Percentiles rank a stretch among this genome's conserved stretches.
Evolutionary conservation across 2,113 vertebrate species (phyloP).

Genomic region (Pterocles orientalis): DNA sequence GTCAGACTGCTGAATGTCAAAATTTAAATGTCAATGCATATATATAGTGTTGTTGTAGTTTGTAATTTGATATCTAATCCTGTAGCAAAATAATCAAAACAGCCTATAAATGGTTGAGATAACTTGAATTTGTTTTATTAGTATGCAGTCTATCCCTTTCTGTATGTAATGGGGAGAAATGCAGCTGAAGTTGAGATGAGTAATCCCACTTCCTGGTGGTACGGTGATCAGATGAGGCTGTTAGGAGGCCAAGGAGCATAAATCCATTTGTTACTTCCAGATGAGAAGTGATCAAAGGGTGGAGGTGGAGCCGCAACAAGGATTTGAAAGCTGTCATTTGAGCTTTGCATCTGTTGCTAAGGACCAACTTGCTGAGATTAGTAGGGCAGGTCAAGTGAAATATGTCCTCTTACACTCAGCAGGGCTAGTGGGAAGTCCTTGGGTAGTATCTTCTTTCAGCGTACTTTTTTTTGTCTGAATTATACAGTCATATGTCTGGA

Average conservation of each 20-base stretch:
- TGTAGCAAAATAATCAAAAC: neutral
- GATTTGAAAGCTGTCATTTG: conserved; percentile 27
- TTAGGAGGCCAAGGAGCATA: neutral
- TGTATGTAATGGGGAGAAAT: neutral
- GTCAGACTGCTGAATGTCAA: neutral
- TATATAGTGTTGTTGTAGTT: neutral
- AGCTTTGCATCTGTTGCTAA: conserved; percentile 35
- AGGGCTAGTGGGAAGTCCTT: neutral
- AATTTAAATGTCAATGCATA: neutral
- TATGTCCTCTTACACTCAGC: neutral
- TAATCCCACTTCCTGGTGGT: neutral
- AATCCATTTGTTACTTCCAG: neutral
- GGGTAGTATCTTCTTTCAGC: neutral
- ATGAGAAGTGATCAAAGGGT: conserved; percentile 1
- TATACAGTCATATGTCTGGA: neutral
- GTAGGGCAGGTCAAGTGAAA: conserved; percentile 32
- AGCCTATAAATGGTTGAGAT: neutral
- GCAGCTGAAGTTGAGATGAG: neutral
- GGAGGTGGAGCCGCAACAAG: neutral
- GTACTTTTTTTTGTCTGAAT: conserved; percentile 20
- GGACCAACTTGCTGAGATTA: neutral
- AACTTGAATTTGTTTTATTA: neutral
- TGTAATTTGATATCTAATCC: neutral
- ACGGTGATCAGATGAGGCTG: neutral
- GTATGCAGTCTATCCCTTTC: neutral